phyloP scores from a whole-genome alignment of 2,888 invertebrate genomes.

The Sarcophaga rosellei region DNA sequence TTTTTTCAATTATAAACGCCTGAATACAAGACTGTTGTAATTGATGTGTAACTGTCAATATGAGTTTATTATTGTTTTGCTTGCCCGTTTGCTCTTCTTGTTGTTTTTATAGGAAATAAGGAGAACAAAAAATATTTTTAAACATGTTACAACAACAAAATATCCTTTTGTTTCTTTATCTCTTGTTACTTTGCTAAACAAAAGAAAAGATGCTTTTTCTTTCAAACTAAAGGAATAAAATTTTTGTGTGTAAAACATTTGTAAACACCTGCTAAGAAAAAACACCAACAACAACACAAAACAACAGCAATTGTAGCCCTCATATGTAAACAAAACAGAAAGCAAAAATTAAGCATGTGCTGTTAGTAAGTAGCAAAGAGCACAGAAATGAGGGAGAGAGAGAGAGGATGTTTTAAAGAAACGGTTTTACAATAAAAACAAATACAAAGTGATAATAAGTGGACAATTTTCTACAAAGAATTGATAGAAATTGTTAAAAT shows the following conservation, averaged over 20 bases:
- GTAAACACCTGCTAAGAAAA: slow-evolving; percentile 52
- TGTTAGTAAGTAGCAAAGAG: neutral
- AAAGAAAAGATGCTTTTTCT: slow-evolving; percentile 7
- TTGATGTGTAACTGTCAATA: slow-evolving; percentile 18
- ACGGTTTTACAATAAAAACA: neutral
- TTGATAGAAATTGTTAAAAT: slow-evolving; percentile 33
- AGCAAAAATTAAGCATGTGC: neutral
- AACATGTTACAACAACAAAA: neutral
- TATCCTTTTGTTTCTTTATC: neutral
- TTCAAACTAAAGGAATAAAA: neutral
- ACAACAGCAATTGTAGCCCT: slow-evolving; percentile 19
- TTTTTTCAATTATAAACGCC: neutral
- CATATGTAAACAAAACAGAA: slow-evolving; percentile 37
- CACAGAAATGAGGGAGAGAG: neutral
- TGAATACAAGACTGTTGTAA: neutral
- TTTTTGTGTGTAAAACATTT: slow-evolving; percentile 5
- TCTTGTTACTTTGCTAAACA: no score
- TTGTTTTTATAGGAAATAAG: neutral
- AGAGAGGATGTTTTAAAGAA: neutral
- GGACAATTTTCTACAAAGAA: no score
- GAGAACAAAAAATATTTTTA: neutral
- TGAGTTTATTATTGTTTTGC: neutral
- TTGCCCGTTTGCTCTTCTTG: neutral
- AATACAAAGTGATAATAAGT: neutral
- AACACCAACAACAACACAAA: neutral